Percentiles rank a stretch among this genome's conserved stretches.
Conservation (phyloP, 1,140 invertebrate genomes). For the Calycopis cecrops region DNA sequence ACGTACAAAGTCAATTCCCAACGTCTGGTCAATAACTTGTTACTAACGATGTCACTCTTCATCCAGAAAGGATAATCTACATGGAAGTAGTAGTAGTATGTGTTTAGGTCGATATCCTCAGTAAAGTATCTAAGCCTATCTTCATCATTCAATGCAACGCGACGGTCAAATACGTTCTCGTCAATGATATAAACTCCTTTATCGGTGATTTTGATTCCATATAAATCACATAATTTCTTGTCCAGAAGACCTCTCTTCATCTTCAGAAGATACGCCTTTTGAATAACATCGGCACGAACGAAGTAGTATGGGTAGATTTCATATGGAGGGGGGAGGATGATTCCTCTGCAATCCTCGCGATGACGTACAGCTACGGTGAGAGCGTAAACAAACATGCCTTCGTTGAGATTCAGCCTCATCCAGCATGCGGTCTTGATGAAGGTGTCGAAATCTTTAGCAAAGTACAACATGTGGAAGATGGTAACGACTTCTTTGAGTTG, state of each 20-base stretch:
- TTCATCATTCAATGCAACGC: slow-evolving; percentile 51
- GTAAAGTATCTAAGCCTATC: slow-evolving; percentile 78
- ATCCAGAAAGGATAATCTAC: slow-evolving; percentile 81
- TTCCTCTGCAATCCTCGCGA: slow-evolving; percentile 76
- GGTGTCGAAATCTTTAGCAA: slow-evolving; percentile 78
- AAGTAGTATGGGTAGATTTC: slow-evolving; percentile 81
- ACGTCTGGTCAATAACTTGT: slow-evolving; percentile 73
- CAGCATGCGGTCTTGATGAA: slow-evolving; percentile 78
- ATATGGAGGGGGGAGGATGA: slow-evolving; percentile 79
- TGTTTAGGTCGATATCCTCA: slow-evolving; percentile 82
- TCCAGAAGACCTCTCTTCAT: slow-evolving; percentile 66
- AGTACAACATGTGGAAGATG: slow-evolving; percentile 82
- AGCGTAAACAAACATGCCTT: slow-evolving; percentile 79
- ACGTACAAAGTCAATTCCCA: slow-evolving; percentile 78
- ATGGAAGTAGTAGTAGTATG: slow-evolving; percentile 82
- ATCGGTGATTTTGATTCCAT: slow-evolving; percentile 60
- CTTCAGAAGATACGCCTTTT: slow-evolving; percentile 77
- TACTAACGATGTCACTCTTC: slow-evolving; percentile 70
- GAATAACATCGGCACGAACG: slow-evolving; percentile 77
- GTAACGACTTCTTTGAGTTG: slow-evolving; percentile 78
- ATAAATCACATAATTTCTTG: slow-evolving; percentile 53
- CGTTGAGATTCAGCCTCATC: slow-evolving; percentile 78
- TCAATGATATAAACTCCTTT: slow-evolving; percentile 62
- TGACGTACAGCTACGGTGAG: slow-evolving; percentile 78
- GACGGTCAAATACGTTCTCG: slow-evolving; percentile 62